Conservation (phyloP, 1,140 invertebrate species). For the Rhagoletis zephyria region DNA sequence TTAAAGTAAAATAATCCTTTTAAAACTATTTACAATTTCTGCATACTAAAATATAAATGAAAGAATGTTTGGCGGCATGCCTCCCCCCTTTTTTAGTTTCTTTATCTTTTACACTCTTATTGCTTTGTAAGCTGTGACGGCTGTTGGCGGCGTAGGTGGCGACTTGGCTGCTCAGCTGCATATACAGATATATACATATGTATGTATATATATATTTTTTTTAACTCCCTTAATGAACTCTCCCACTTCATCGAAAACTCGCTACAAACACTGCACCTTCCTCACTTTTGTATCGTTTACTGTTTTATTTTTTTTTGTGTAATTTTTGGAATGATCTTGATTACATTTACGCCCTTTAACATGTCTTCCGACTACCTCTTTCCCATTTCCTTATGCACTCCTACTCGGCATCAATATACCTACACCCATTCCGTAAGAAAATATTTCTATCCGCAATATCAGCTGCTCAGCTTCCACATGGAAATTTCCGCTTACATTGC, state of each 20-base stretch:
- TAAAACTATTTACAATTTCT: neutral
- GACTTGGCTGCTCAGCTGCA: neutral
- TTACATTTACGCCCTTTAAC: slow-evolving; percentile 6
- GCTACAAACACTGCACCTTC: neutral
- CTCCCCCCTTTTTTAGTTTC: neutral
- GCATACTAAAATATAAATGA: slow-evolving; percentile 9
- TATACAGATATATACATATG: too few relatives aligned
- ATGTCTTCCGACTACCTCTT: neutral
- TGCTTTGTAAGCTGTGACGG: neutral
- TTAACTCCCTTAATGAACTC: too few relatives aligned
- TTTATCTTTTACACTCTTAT: neutral
- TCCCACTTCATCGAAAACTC: too few relatives aligned
- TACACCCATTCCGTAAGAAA: neutral
- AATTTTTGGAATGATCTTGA: slow-evolving; percentile 41
- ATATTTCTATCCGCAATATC: neutral
- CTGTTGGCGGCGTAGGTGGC: neutral
- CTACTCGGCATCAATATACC: too few relatives aligned
- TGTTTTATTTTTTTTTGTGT: neutral
- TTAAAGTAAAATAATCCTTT: slow-evolving; percentile 12
- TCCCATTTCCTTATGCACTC: too few relatives aligned
- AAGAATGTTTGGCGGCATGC: slow-evolving; percentile 9
- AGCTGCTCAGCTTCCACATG: neutral
- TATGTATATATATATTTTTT: too few relatives aligned
- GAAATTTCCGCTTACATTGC: neutral
- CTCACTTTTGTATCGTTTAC: neutral